These are phyloP conservation scores for Karalla daura DNA, from an alignment of 2,797 vertebrate species.

Conservation along the genomic window DNA sequence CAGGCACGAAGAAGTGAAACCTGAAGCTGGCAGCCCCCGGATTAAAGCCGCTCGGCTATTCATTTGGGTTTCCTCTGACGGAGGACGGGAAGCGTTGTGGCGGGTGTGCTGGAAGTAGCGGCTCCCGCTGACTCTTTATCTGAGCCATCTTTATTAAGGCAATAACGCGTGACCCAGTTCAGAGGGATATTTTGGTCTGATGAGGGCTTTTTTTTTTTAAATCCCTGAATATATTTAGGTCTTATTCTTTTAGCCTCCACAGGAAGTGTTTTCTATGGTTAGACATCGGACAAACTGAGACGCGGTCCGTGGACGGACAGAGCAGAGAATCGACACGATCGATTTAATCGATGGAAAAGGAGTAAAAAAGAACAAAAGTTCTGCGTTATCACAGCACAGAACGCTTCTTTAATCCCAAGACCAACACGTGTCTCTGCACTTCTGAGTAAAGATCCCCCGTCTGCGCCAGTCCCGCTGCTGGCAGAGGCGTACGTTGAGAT, in stretches of 20 bases:
- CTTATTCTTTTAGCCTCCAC: conserved; percentile 44
- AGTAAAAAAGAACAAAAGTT: background rate
- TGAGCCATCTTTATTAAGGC: conserved; percentile 43
- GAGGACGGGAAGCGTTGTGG: background rate
- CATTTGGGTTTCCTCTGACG: background rate
- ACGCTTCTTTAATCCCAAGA: no score
- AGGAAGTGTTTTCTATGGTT: conserved; percentile 21
- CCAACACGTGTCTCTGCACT: background rate
- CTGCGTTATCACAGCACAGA: background rate
- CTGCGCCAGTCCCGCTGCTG: background rate
- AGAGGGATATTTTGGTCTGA: conserved; percentile 68
- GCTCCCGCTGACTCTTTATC: conserved; percentile 7
- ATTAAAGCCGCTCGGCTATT: background rate
- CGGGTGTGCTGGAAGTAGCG: background rate
- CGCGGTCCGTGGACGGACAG: no score
- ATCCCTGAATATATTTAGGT: conserved; percentile 48
- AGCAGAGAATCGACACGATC: no score
- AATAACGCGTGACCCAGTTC: conserved; percentile 68
- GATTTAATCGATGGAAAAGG: no score
- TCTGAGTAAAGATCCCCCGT: background rate
- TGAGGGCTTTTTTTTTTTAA: conserved; percentile 25
- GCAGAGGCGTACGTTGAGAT: background rate
- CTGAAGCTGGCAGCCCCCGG: background rate
- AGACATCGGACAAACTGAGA: conserved; percentile 23
- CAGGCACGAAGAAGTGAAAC: conserved; percentile 27